A percentile compares a stretch with the other conserved stretches of the same genome.
These are phyloP conservation scores for Ursus arctos DNA, from an alignment of 2,113 vertebrate genomes.

Conservation along the genomic window DNA sequence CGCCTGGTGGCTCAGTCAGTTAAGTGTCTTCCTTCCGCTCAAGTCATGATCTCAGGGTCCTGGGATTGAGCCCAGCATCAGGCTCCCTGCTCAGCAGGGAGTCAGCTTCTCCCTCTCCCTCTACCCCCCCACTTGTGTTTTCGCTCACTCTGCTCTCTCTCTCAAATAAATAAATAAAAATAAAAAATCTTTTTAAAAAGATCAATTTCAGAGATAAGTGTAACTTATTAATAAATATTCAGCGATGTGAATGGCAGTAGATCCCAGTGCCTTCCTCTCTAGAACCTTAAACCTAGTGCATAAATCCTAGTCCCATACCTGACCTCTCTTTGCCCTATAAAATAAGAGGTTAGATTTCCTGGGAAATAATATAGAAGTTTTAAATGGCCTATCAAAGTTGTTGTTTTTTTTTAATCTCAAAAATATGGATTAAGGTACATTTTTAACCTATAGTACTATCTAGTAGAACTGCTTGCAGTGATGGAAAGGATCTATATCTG, in stretches of 20 bases:
- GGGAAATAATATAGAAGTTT: constrained; percentile 3
- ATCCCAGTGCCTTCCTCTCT: background rate
- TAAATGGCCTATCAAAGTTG: background rate
- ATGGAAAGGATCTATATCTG: background rate
- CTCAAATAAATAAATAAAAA: background rate
- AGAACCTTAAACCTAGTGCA: background rate
- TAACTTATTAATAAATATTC: constrained; percentile 36
- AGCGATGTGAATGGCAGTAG: background rate
- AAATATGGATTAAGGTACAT: background rate
- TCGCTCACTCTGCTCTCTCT: background rate
- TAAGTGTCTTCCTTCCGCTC: background rate
- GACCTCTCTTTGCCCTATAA: background rate
- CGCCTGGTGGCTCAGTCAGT: background rate
- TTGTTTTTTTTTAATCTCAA: background rate
- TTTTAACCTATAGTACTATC: background rate
- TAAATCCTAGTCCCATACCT: background rate
- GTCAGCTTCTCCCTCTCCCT: background rate
- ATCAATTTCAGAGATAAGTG: background rate
- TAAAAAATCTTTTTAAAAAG: background rate
- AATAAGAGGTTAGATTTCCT: background rate
- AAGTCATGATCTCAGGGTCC: background rate
- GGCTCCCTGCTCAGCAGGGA: background rate
- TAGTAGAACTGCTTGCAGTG: constrained; percentile 1
- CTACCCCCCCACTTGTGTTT: background rate
- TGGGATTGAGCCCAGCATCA: background rate